These are phyloP conservation scores for Phenganax stokvisi DNA, from an alignment of 92 coral and sea anemone species.

Conservation along the genomic window DNA sequence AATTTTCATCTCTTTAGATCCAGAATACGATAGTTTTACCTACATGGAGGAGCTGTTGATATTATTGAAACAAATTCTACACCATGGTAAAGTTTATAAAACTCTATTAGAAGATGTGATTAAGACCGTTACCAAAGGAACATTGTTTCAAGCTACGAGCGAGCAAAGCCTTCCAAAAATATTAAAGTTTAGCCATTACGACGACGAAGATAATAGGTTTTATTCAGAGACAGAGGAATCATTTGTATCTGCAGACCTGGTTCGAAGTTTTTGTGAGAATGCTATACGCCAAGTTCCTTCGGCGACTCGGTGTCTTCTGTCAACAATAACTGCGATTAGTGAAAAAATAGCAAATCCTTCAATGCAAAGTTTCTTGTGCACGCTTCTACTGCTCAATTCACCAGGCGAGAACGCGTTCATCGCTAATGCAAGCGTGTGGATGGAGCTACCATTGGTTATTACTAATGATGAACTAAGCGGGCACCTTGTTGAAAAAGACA, in stretches of 20 bases:
- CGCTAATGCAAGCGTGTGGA: conserved; percentile 14
- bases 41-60: conserved; percentile 4
- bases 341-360: not conserved
- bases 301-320: conserved; percentile 5
- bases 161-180: conserved; percentile 2
- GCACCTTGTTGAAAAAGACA: conserved; percentile 30
- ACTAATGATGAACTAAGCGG: conserved; percentile 28
- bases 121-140: not conserved
- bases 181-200: not conserved
- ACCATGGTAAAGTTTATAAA: conserved; percentile 4
- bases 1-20: not conserved
- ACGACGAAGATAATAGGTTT: not conserved
- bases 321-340: not conserved
- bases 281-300: conserved; percentile 19
- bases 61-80: not conserved
- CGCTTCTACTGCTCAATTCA: not conserved
- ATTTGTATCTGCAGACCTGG: not conserved
- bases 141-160: conserved; percentile 1
- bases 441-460: conserved; percentile 30
- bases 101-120: conserved; percentile 20
- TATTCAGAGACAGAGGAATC: not conserved
- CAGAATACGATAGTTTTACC: not conserved
- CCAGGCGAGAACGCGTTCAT: not conserved
- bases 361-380: not conserved
- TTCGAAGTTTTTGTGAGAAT: conserved; percentile 12